Percentiles rank a stretch among this genome's conserved stretches.
Conservation (phyloP, 2,888 invertebrate genomes). For the Spodoptera picta region DNA sequence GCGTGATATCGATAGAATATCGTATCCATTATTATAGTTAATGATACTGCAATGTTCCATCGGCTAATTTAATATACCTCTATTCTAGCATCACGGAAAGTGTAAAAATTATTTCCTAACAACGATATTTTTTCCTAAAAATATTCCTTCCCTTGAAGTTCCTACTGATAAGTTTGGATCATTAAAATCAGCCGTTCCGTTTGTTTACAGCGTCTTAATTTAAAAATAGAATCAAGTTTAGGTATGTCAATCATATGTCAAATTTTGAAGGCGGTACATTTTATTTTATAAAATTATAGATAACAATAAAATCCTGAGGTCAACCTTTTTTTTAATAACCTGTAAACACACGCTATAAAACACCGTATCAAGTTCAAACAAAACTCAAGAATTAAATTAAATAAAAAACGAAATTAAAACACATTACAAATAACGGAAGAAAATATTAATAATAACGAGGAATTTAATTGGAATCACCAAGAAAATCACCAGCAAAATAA, state of each 20-base stretch:
- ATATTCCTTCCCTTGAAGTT: too few relatives aligned
- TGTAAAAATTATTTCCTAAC: conserved; percentile 2
- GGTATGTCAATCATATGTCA: neutral
- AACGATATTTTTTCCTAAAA: too few relatives aligned
- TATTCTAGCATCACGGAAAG: conserved; percentile 42
- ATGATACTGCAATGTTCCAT: conserved; percentile 54
- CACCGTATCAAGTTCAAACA: neutral
- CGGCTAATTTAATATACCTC: conserved; percentile 51
- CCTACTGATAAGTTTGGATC: too few relatives aligned
- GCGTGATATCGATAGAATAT: conserved; percentile 41
- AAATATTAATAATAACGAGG: conserved; percentile 16
- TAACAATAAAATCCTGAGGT: neutral
- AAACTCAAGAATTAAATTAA: neutral
- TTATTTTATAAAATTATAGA: neutral
- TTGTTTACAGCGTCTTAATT: conserved; percentile 39
- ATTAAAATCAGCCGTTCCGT: neutral
- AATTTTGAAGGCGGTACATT: conserved; percentile 9
- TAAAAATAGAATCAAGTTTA: conserved; percentile 10
- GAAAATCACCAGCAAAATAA: conserved; percentile 33
- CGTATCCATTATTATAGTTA: conserved; percentile 50
- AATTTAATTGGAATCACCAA: conserved; percentile 19
- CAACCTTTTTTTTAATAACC: conserved; percentile 4
- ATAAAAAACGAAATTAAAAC: conserved; percentile 3
- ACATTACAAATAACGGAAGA: conserved; percentile 5
- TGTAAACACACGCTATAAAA: conserved; percentile 1